A percentile compares a stretch with the other conserved stretches of the same genome.
These are phyloP conservation scores for Oophaga sylvatica DNA, from an alignment of 2,797 vertebrate species.

Conservation along the genomic window DNA sequence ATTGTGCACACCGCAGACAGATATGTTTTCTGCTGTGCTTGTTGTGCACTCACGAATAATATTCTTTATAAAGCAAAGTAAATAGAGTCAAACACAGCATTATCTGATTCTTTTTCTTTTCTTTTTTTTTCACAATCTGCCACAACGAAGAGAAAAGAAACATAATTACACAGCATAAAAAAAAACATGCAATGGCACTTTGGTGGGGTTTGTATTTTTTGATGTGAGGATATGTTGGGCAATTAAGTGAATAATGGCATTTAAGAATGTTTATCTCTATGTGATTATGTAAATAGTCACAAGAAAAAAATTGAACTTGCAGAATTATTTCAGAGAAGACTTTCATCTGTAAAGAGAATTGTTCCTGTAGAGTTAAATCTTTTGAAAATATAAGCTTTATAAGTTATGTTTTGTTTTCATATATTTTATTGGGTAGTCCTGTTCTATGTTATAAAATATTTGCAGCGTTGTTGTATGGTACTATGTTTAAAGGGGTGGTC, in stretches of 20 bases:
- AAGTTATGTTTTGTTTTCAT: slow-evolving; percentile 21
- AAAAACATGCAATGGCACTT: slow-evolving; percentile 32
- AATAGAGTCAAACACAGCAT: slow-evolving; percentile 17
- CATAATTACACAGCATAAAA: slow-evolving; percentile 26
- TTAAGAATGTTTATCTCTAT: slow-evolving; percentile 42
- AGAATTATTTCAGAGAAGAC: slow-evolving; percentile 12
- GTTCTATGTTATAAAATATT: background rate
- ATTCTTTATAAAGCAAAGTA: slow-evolving; percentile 1
- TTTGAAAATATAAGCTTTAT: slow-evolving; percentile 26
- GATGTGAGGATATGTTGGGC: slow-evolving; percentile 27
- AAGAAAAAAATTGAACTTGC: slow-evolving; percentile 24
- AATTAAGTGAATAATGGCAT: slow-evolving; percentile 42
- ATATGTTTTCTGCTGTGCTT: slow-evolving; percentile 14
- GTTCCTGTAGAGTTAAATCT: slow-evolving; percentile 6
- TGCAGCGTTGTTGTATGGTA: background rate
- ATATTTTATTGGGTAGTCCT: background rate
- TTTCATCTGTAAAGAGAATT: slow-evolving; percentile 44
- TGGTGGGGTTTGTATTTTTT: slow-evolving; percentile 10
- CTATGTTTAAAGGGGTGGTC: background rate
- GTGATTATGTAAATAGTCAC: slow-evolving; percentile 46
- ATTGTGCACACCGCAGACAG: slow-evolving; percentile 14
- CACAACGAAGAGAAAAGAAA: slow-evolving; percentile 32
- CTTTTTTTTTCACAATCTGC: background rate
- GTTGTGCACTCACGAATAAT: slow-evolving; percentile 9
- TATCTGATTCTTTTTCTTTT: background rate